Evolutionary conservation across 2,888 invertebrate species (phyloP).

Genomic region (Neoaliturus tenellus): DNA sequence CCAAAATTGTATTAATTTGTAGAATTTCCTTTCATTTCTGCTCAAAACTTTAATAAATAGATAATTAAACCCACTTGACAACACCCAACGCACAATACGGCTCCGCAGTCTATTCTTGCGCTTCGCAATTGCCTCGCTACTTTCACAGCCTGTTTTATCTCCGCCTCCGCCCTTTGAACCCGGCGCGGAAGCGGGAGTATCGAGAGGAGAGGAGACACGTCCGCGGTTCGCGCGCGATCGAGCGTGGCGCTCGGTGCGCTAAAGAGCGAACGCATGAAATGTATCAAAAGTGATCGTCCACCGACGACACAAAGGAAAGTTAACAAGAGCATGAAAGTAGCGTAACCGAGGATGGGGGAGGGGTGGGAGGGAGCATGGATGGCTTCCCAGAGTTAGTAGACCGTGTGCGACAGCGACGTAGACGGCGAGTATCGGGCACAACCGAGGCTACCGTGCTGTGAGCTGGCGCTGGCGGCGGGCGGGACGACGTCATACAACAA

Average conservation of each 20-base stretch:
- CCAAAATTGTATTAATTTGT: too few species aligned
- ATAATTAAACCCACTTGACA: too few species aligned
- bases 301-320: constrained; percentile 43
- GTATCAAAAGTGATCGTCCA: constrained; percentile 12
- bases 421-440: neutral
- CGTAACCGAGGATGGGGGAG: constrained; percentile 6
- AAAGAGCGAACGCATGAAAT: constrained; percentile 35
- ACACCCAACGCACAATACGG: too few species aligned
- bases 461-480: neutral
- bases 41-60: too few species aligned
- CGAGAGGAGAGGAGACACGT: too few species aligned
- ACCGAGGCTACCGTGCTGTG: too few species aligned
- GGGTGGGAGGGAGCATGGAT: constrained; percentile 25
- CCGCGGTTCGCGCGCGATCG: neutral
- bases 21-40: too few species aligned
- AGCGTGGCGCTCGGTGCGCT: constrained; percentile 2
- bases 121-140: too few species aligned
- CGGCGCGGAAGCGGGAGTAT: neutral
- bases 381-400: constrained; percentile 48
- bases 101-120: too few species aligned
- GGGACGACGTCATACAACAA: too few species aligned
- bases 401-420: constrained; percentile 8
- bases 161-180: constrained; percentile 13
- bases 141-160: neutral
- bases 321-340: constrained; percentile 50